Base-by-base conservation (phyloP, 2,888 invertebrate genomes). In the Allacma fusca region DNA sequence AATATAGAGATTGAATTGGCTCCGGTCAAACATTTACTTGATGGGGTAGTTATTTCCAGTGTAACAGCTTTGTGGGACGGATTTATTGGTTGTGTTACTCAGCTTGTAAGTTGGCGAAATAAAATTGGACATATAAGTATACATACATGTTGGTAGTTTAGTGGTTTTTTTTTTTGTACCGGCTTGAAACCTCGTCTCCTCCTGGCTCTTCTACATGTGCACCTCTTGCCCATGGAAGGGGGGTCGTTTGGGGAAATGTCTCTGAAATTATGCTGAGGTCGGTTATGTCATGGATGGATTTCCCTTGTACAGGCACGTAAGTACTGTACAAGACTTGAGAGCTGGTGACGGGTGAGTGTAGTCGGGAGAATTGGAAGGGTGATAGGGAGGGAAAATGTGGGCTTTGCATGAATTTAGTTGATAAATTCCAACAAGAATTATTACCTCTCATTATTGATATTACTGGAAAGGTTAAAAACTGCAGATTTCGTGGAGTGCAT, bases 11-110 rank as follows among this genome's bases (percentile, higher is more conserved):
- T 73, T 73, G 72, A 73, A 59, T 73, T 29, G 62, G 72, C 62
- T 73, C 59, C 62, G 72, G 72, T 73, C 72, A 73, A 73, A 73
- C 72, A 73, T 73, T 73, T 59, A 44, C 70, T 44, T 71, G 26
- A 43, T 50, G 26, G 50, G 44, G 44, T 71, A 43, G 43, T 44
- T 44, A 50, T 71, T 71, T 71, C 44, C 44, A 5, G 28, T 12
- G 70, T 44, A 44, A 44, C 50, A 73, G 72, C 28, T n/a, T 62
- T 26, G 24, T 29, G 19, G 59, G 72, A 29, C 26, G 72, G 62
- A 73, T 73, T 73, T 73, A 73, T 73, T 73, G 72, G 62, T 9
- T 62, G n/a, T 50, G 28, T 50, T 29, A 29, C 21, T 29, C 28
- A 29, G 23, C 23, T 59, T 59, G 40, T 34, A 62, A n/a, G 72